A percentile compares a stretch with the other conserved stretches of the same genome.
phyloP scores from a whole-genome alignment of 1,140 invertebrate genomes.

The Rhagoletis zephyria region DNA sequence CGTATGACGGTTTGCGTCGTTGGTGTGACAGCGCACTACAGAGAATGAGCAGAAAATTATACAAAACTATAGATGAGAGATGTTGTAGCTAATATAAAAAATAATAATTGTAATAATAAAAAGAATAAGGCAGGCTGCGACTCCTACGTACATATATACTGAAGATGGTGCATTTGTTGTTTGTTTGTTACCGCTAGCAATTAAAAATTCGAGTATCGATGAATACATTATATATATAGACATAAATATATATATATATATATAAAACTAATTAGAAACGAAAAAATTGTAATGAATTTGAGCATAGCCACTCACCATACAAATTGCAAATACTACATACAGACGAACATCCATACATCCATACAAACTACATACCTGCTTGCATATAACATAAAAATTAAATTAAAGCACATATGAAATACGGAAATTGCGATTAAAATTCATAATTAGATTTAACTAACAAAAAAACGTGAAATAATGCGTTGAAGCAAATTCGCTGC shows the following conservation, averaged over 20 bases:
- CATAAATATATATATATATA: constrained; percentile 39
- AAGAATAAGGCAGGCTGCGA: constrained; percentile 35
- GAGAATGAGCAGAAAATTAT: not conserved
- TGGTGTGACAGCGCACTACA: not conserved
- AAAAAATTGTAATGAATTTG: constrained; percentile 39
- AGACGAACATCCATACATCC: not conserved
- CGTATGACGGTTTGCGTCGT: constrained; percentile 1
- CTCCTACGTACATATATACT: constrained; percentile 13
- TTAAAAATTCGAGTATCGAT: constrained; percentile 40
- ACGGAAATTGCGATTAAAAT: not conserved
- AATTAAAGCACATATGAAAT: not conserved
- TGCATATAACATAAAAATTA: constrained; percentile 4
- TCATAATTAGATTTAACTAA: not conserved
- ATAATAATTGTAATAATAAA: constrained; percentile 34
- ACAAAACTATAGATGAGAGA: constrained; percentile 6
- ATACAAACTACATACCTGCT: not conserved
- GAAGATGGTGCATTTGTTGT: constrained; percentile 51
- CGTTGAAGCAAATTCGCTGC: not conserved
- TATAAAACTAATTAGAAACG: constrained; percentile 49
- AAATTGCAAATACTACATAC: constrained; percentile 23
- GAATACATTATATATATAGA: constrained; percentile 36
- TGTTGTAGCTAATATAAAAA: constrained; percentile 37
- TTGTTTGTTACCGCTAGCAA: constrained; percentile 51
- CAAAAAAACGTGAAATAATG: not conserved
- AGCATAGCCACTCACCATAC: not conserved